These are phyloP conservation scores for Tor tambroides DNA, from an alignment of 2,113 vertebrate genomes.

Conservation along the genomic window DNA sequence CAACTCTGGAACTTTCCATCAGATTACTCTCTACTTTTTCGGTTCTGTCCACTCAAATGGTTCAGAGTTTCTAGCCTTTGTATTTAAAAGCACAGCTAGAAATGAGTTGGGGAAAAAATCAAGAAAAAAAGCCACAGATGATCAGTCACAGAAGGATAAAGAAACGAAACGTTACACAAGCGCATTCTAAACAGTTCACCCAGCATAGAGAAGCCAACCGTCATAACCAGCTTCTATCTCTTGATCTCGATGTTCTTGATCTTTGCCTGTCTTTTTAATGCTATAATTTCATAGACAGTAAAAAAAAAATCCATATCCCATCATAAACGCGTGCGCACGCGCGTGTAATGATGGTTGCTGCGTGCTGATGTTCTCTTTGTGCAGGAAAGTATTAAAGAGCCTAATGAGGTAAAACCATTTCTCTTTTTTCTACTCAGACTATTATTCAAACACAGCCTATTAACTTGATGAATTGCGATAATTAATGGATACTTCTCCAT, in stretches of 20 bases:
- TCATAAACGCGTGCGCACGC: not conserved
- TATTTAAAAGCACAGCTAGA: not conserved
- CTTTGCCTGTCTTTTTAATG: conserved; percentile 50
- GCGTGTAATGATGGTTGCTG: conserved; percentile 58
- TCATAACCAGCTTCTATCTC: conserved; percentile 21
- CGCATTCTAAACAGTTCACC: conserved; percentile 24
- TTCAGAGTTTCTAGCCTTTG: not conserved
- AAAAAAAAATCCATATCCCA: conserved; percentile 31
- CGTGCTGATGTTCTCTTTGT: conserved; percentile 47
- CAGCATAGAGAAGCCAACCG: not conserved
- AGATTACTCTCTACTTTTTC: not conserved
- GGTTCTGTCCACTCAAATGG: not conserved
- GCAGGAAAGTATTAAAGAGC: conserved; percentile 54
- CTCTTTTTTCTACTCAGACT: conserved; percentile 59
- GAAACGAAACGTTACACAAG: not conserved
- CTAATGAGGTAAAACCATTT: conserved; percentile 62
- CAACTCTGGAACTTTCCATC: not conserved
- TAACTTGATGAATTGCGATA: conserved; percentile 63
- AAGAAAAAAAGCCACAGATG: not conserved
- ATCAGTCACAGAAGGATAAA: not conserved
- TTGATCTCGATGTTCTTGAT: conserved; percentile 44
- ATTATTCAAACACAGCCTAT: conserved; percentile 67
- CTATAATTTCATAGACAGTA: conserved; percentile 49
- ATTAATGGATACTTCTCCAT: conserved; percentile 60
- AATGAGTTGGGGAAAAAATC: not conserved